Percentiles rank a stretch among this genome's conserved stretches.
Conservation (phyloP, 2,888 invertebrate genomes). For the Epinotia demarniana region DNA sequence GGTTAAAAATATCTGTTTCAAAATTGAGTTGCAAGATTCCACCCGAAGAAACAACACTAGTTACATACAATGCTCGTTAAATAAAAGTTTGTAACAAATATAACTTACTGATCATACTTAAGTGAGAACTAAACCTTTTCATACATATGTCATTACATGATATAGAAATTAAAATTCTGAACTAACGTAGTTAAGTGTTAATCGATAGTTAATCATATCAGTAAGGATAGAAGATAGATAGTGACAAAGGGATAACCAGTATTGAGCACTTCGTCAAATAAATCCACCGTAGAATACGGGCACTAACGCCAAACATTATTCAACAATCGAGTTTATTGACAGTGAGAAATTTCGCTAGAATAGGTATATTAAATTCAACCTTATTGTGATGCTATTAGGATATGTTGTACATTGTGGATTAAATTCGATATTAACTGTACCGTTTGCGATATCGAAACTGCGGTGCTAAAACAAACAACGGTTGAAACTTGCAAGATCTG, state of each 20-base stretch:
- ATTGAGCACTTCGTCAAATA: neutral
- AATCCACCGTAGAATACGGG: neutral
- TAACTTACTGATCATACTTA: too few relatives aligned
- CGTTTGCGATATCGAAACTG: neutral
- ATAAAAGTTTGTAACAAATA: too few relatives aligned
- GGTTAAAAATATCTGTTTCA: too few relatives aligned
- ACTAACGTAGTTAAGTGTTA: constrained; percentile 10
- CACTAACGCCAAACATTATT: neutral
- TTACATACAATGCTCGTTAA: too few relatives aligned
- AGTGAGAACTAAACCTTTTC: neutral
- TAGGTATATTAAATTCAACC: neutral
- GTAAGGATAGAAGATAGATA: constrained; percentile 44
- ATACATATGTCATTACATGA: neutral
- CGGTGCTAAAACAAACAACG: too few relatives aligned
- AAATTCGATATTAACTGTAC: neutral
- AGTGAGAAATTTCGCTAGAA: neutral
- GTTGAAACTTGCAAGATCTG: too few relatives aligned
- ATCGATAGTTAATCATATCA: constrained; percentile 34
- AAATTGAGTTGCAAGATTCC: too few relatives aligned
- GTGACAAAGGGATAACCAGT: constrained; percentile 38
- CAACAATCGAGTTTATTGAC: neutral
- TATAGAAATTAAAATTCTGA: constrained; percentile 23
- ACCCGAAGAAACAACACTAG: too few relatives aligned
- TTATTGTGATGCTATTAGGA: neutral
- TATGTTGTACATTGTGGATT: neutral